These are phyloP conservation scores for Syndactyla subalaris DNA, from an alignment of 2,797 vertebrate species.

Conservation along the genomic window DNA sequence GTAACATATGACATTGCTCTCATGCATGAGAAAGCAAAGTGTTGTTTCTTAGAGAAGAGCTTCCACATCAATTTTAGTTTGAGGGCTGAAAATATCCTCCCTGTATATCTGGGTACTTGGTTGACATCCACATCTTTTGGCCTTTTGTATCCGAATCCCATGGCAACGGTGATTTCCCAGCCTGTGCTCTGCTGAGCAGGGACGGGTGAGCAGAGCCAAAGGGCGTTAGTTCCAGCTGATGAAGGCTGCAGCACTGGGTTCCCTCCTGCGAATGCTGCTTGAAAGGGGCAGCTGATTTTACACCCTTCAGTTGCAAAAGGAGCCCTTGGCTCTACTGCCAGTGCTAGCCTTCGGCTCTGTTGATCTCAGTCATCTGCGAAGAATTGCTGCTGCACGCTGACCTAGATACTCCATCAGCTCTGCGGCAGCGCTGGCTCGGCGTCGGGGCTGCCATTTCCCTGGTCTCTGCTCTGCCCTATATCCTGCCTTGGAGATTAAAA, in stretches of 20 bases:
- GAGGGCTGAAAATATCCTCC: not conserved
- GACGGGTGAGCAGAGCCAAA: not conserved
- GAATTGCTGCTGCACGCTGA: slow-evolving; percentile 13
- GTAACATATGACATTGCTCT: not conserved
- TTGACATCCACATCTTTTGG: slow-evolving; percentile 22
- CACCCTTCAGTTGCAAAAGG: not conserved
- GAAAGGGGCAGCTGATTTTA: not conserved
- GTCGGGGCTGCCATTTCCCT: not conserved
- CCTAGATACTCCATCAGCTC: slow-evolving; percentile 39
- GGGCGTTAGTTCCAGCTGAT: not conserved
- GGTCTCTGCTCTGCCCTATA: slow-evolving; percentile 11
- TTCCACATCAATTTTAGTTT: not conserved
- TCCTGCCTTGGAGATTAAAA: not conserved
- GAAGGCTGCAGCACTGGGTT: not conserved
- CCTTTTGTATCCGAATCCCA: not conserved
- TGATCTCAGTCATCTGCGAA: not conserved
- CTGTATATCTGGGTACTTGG: not conserved
- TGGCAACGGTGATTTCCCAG: slow-evolving; percentile 23
- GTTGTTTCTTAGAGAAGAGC: not conserved
- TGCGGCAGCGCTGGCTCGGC: not conserved
- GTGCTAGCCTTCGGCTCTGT: not conserved
- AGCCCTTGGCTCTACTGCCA: not conserved
- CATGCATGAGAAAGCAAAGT: not conserved
- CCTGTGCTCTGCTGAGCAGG: not conserved
- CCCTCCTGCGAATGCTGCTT: not conserved